phyloP scores from a whole-genome alignment of 2,888 invertebrate genomes.

The Vannuccia rotundouncinata region DNA sequence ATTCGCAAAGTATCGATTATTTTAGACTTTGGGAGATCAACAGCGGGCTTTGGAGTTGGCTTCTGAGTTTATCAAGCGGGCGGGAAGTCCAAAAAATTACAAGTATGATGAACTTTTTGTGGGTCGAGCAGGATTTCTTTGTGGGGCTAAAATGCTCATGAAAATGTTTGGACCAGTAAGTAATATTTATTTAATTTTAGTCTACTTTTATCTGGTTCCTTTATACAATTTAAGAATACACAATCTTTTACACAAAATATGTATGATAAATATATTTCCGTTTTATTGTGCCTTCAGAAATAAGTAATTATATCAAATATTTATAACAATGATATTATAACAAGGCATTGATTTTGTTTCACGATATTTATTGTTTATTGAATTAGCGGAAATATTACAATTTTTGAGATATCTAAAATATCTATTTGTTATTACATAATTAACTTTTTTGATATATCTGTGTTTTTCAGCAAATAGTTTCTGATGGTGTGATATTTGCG shows the following conservation, averaged over 20 bases:
- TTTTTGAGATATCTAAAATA: no score
- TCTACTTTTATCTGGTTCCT: not conserved
- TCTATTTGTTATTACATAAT: no score
- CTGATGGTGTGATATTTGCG: conserved; percentile 60
- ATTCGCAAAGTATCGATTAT: no score
- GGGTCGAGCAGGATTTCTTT: conserved; percentile 74
- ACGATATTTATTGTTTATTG: no score
- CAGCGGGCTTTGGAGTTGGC: not conserved
- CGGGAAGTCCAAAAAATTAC: not conserved
- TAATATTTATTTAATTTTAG: not conserved
- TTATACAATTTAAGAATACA: no score
- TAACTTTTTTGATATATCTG: not conserved
- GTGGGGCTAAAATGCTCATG: conserved; percentile 69
- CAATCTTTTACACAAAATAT: no score
- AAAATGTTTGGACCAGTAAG: conserved; percentile 45
- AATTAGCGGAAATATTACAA: no score
- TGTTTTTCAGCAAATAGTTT: conserved; percentile 47
- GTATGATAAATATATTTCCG: no score
- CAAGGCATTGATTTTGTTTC: no score
- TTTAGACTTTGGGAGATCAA: not conserved
- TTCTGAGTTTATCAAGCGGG: not conserved
- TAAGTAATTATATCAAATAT: no score
- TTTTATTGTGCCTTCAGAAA: no score
- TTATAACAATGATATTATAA: no score
- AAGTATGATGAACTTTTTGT: conserved; percentile 70